Evolutionary conservation across 1,140 invertebrate species (phyloP).

Genomic region (Drosophila biarmipes): DNA sequence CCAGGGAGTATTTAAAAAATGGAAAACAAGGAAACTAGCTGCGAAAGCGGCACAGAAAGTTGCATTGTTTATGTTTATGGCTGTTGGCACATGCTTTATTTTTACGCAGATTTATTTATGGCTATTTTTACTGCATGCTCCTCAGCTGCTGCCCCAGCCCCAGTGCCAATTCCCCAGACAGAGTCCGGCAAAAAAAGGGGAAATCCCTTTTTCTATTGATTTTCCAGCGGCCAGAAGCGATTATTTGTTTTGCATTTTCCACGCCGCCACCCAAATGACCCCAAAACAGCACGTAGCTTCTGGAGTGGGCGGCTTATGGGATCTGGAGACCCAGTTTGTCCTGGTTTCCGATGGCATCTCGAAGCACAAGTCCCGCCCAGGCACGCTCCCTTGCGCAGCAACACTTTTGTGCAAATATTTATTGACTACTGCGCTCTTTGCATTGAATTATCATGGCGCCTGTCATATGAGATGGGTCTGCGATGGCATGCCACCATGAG

Average conservation of each 20-base stretch:
- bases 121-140: slow-evolving; percentile 62
- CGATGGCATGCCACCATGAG: not conserved
- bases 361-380: slow-evolving; percentile 13
- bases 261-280: slow-evolving; percentile 59
- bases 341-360: slow-evolving; percentile 12
- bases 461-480: slow-evolving; percentile 4
- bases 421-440: slow-evolving; percentile 33
- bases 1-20: not conserved
- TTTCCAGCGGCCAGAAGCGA: slow-evolving; percentile 47
- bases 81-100: slow-evolving; percentile 65
- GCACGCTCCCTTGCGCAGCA: slow-evolving; percentile 30
- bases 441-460: slow-evolving; percentile 66
- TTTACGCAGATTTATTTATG: slow-evolving; percentile 65
- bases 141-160: slow-evolving; percentile 32
- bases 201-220: slow-evolving; percentile 56
- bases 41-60: slow-evolving; percentile 44
- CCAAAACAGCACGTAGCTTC: slow-evolving; percentile 33
- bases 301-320: not conserved
- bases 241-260: slow-evolving; percentile 67
- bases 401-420: slow-evolving; percentile 54
- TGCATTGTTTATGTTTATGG: slow-evolving; percentile 68
- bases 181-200: slow-evolving; percentile 18
- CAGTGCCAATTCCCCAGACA: slow-evolving; percentile 42
- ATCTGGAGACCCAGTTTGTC: not conserved
- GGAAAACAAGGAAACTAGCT: slow-evolving; percentile 27